Percentiles rank a stretch among this genome's conserved stretches.
Conservation (phyloP, 1,140 invertebrate species). For the Aphaenogaster floridana region DNA sequence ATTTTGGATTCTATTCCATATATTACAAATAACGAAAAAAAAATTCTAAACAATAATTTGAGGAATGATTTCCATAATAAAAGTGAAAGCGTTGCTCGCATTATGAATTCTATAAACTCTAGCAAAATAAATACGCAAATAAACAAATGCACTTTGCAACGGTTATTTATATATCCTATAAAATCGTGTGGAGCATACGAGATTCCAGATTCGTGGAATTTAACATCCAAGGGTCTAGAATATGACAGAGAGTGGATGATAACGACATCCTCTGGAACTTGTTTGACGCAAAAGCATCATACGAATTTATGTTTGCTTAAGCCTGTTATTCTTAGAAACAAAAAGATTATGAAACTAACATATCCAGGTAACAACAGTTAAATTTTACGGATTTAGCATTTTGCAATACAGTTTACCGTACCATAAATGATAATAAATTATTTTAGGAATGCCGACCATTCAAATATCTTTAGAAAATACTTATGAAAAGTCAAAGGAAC, state of each 20-base stretch:
- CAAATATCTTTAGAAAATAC: constrained; percentile 84
- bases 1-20: neutral
- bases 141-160: constrained; percentile 69
- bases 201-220: constrained; percentile 90
- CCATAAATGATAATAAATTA: constrained; percentile 1
- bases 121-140: neutral
- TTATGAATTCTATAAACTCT: constrained; percentile 8
- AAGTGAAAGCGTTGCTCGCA: neutral
- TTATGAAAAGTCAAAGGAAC: constrained; percentile 70
- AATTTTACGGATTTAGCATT: neutral
- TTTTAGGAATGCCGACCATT: constrained; percentile 87
- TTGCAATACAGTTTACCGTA: neutral
- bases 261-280: constrained; percentile 91
- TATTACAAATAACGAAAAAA: neutral
- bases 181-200: constrained; percentile 96
- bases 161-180: constrained; percentile 96
- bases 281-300: constrained; percentile 95
- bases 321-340: constrained; percentile 90
- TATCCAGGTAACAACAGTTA: constrained; percentile 89
- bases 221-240: constrained; percentile 92
- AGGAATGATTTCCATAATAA: constrained; percentile 1
- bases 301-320: constrained; percentile 93
- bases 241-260: constrained; percentile 98
- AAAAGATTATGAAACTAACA: constrained; percentile 89
- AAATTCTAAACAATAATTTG: constrained; percentile 5